These are phyloP conservation scores for Nemapogon koenigi DNA, from an alignment of 2,888 invertebrate genomes.

Conservation along the genomic window DNA sequence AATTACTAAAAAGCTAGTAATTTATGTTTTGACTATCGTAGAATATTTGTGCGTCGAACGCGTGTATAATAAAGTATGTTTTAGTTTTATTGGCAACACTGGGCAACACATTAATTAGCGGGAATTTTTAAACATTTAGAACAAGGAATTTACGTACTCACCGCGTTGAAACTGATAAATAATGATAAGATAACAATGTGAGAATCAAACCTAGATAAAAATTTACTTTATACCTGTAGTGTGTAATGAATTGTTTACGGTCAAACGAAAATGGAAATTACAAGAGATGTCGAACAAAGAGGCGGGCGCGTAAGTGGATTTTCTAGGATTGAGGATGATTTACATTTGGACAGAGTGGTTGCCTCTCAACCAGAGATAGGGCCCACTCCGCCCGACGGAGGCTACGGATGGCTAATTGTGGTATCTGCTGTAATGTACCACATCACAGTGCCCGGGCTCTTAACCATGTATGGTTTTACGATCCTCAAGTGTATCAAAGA, in stretches of 20 bases:
- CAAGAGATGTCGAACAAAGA: neutral
- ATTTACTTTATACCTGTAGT: conserved; percentile 1
- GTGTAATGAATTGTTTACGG: conserved; percentile 6
- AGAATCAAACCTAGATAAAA: conserved; percentile 2
- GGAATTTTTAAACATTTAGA: conserved; percentile 8
- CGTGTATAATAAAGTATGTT: no score
- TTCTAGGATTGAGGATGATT: conserved; percentile 28
- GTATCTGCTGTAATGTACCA: conserved; percentile 65
- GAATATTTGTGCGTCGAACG: no score
- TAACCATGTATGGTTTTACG: conserved; percentile 62
- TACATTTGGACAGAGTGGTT: conserved; percentile 65
- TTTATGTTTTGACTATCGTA: no score
- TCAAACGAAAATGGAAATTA: conserved; percentile 29
- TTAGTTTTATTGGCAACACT: no score
- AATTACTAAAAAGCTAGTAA: no score
- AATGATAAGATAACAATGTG: conserved; percentile 10
- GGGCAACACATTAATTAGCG: conserved; percentile 1
- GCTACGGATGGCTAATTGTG: conserved; percentile 72
- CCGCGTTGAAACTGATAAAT: conserved; percentile 9
- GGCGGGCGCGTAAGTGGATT: neutral
- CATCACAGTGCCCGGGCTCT: conserved; percentile 62
- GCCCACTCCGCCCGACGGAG: conserved; percentile 70
- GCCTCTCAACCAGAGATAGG: conserved; percentile 71
- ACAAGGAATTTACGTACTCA: conserved; percentile 6
- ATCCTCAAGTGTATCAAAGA: conserved; percentile 55